These are phyloP conservation scores for Pseudoips prasinana DNA, from an alignment of 2,888 invertebrate species.

Conservation along the genomic window DNA sequence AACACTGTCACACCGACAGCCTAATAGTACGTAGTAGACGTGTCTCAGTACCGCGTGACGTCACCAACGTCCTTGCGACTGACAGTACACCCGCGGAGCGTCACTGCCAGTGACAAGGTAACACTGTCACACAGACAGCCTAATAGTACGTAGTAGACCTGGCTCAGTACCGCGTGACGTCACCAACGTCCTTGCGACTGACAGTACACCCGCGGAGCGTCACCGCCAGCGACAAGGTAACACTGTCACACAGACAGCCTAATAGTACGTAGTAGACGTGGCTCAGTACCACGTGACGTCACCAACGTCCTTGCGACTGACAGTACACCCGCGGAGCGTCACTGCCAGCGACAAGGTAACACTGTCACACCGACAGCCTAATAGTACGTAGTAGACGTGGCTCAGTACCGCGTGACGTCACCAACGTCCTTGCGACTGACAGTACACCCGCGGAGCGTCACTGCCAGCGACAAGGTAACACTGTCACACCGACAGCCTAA, in stretches of 20 bases:
- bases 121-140: slow-evolving; percentile 37
- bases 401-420: slow-evolving; percentile 56
- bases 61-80: slow-evolving; percentile 42
- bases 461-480: slow-evolving; percentile 82
- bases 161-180: slow-evolving; percentile 56
- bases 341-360: slow-evolving; percentile 82
- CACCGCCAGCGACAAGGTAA: slow-evolving; percentile 81
- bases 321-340: slow-evolving; percentile 60
- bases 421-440: slow-evolving; percentile 37
- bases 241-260: slow-evolving; percentile 25
- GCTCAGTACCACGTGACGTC: slow-evolving; percentile 58
- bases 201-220: slow-evolving; percentile 60
- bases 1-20: slow-evolving; percentile 37
- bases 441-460: slow-evolving; percentile 62
- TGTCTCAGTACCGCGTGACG: slow-evolving; percentile 55
- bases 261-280: too few species aligned
- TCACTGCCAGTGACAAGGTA: slow-evolving; percentile 80
- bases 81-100: slow-evolving; percentile 60
- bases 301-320: slow-evolving; percentile 35
- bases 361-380: slow-evolving; percentile 1
- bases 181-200: slow-evolving; percentile 39
- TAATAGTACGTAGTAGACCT: not conserved
- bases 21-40: slow-evolving; percentile 1
- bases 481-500: slow-evolving; percentile 1
- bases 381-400: too few species aligned